Base-by-base conservation (phyloP, 2,113 vertebrate genomes). In the Apteryx mantelli region DNA sequence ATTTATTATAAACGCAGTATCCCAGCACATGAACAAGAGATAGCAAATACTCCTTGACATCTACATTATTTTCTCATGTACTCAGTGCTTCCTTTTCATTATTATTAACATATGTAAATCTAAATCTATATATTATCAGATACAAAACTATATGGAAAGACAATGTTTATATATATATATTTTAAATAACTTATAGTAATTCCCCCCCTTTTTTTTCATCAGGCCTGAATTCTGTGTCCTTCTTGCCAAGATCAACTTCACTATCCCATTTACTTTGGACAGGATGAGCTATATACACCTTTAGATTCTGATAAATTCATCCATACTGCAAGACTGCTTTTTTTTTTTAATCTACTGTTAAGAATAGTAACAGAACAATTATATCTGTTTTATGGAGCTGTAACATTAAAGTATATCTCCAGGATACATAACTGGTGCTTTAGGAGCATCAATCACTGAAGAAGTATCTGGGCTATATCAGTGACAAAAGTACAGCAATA, bases 281-380 rank as follows among this genome's bases (percentile, higher is more conserved):
- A 83, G 58, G 61, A 61, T 76, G 73, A 94, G 42, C 77, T n/a
- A 68, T 7, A 71, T 25, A 44, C 19, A 50, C 32, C 74, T 78
- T 88, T 44, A 56, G 68, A 77, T 73, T 81, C 69, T 71, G 69
- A 60, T 53, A 75, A 93, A 94, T 76, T 89, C 61, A 68, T 38
- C 71, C 79, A 36, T 40, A 71, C 38, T 79, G 88, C 30, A 32
- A 88, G 79, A 91, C 36, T 61, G n/a, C 48, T 73, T 91, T 90
- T 75, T 55, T 56, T 94, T 94, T 16, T 46, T 17, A 80, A 76
- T 79, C 68, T 80, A 83, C 68, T 40, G 50, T 68, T 93, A 96
- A 85, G 60, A 85, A 75, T 46, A 83, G 58, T 91, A 88, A 93
- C 64, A 83, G 76, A 88, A 86, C 55, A 90, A 93, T 96, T 91